Evolutionary conservation across 2,888 invertebrate genomes (phyloP).

Genomic region (Tipula vernalis): DNA sequence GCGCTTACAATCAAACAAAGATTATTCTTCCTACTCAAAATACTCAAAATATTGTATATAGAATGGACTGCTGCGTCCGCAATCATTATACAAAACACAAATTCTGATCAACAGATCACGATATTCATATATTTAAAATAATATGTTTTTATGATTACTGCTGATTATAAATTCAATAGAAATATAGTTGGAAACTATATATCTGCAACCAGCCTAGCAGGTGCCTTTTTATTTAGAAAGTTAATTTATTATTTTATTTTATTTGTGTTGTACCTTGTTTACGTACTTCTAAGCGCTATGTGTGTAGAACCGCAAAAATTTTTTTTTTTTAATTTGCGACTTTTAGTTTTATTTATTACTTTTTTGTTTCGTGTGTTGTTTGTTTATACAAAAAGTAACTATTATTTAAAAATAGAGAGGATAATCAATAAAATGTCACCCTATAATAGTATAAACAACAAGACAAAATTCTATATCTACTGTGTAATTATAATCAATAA

Average conservation of each 20-base stretch:
- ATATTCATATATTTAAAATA: not conserved
- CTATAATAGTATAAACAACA: not conserved
- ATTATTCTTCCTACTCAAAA: not conserved
- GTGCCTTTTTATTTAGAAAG: not conserved
- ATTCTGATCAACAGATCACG: not conserved
- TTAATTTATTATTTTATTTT: not conserved
- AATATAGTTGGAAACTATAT: not conserved
- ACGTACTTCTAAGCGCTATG: not conserved
- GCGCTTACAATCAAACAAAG: not conserved
- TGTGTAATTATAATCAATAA: constrained; percentile 4
- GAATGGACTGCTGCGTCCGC: not conserved
- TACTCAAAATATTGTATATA: not conserved
- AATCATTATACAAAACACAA: not conserved
- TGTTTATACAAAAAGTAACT: not conserved
- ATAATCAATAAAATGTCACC: not conserved
- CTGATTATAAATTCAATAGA: not conserved
- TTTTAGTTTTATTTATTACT: not conserved
- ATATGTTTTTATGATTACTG: not conserved
- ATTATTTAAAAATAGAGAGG: not conserved
- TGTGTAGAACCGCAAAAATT: not conserved
- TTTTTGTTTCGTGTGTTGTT: not conserved
- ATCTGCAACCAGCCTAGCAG: not conserved
- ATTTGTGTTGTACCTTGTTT: not conserved
- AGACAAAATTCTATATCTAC: not conserved
- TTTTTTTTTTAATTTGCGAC: not conserved